A percentile compares a stretch with the other conserved stretches of the same genome.
phyloP scores from a whole-genome alignment of 2,888 invertebrate genomes.

The Mechanitis messenoides region DNA sequence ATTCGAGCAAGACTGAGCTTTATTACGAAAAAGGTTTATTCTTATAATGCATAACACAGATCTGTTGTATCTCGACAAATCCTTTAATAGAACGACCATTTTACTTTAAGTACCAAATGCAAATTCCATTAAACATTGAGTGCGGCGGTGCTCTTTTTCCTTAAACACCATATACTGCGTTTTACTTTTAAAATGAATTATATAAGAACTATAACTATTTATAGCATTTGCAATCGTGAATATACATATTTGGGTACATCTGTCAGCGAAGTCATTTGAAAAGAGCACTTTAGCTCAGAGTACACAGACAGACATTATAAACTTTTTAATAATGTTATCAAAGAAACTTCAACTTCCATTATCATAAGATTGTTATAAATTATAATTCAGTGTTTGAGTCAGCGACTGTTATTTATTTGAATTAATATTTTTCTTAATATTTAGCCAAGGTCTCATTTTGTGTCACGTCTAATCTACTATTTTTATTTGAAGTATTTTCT shows the following conservation, averaged over 20 bases:
- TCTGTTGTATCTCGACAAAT: background rate
- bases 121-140: background rate
- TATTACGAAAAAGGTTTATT: background rate
- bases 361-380: constrained; percentile 1
- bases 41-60: no score
- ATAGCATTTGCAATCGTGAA: constrained; percentile 4
- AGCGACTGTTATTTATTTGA: no score
- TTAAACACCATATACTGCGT: constrained; percentile 13
- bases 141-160: constrained; percentile 9
- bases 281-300: constrained; percentile 2
- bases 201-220: constrained; percentile 5
- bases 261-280: constrained; percentile 2
- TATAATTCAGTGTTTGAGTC: background rate
- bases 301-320: background rate
- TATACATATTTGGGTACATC: background rate
- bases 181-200: constrained; percentile 13
- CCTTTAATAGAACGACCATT: no score
- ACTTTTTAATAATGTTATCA: constrained; percentile 3
- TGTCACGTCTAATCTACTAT: no score
- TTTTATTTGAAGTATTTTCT: no score
- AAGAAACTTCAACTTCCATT: constrained; percentile 6
- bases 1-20: background rate
- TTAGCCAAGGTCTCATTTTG: no score
- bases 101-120: no score
- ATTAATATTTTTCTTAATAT: no score